Percentiles rank a stretch among this genome's conserved stretches.
Conservation (phyloP, 2,888 invertebrate species). For the Tridacna gigas region DNA sequence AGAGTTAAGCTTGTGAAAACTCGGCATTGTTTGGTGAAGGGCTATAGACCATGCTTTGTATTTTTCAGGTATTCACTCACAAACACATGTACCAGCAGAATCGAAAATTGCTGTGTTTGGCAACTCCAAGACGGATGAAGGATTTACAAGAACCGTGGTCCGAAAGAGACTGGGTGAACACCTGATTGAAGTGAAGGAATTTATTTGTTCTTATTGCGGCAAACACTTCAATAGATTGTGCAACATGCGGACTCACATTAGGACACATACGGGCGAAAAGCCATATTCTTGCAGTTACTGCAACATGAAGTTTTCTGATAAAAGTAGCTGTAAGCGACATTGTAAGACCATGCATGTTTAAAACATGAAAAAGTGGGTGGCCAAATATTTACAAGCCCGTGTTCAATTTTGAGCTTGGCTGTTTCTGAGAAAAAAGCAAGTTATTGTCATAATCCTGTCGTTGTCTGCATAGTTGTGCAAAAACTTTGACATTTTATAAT, state of each 20-base stretch:
- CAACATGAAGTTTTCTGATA: slow-evolving; percentile 12
- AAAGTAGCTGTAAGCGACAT: slow-evolving; percentile 18
- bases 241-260: slow-evolving; percentile 25
- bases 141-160: not conserved
- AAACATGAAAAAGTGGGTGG: too few relatives aligned
- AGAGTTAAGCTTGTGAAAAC: too few relatives aligned
- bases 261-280: slow-evolving; percentile 17
- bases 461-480: too few relatives aligned
- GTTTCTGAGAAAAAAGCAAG: too few relatives aligned
- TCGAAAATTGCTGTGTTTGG: not conserved
- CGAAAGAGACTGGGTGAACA: not conserved
- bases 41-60: too few relatives aligned
- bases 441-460: too few relatives aligned
- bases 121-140: not conserved
- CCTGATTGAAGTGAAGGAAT: slow-evolving; percentile 14
- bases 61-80: too few relatives aligned
- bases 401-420: too few relatives aligned
- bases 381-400: too few relatives aligned
- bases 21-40: too few relatives aligned
- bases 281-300: slow-evolving; percentile 13
- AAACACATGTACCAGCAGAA: too few relatives aligned
- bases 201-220: slow-evolving; percentile 1
- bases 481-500: too few relatives aligned
- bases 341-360: not conserved
- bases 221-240: not conserved